phyloP scores from a whole-genome alignment of 1,140 invertebrate species.

The Bombus polaris region DNA sequence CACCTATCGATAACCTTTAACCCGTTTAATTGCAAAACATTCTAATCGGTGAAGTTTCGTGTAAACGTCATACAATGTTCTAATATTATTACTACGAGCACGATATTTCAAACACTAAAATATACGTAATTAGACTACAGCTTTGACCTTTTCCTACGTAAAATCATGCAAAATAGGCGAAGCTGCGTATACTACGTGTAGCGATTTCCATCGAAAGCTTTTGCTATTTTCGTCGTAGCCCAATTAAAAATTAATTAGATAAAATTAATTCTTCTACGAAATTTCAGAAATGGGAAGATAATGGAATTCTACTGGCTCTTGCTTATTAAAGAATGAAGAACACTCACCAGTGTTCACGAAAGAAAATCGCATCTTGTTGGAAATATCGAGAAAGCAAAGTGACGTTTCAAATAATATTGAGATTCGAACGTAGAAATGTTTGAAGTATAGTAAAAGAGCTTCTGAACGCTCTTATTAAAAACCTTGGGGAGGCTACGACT shows the following conservation, averaged over 20 bases:
- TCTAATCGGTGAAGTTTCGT: background rate
- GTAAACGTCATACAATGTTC: background rate
- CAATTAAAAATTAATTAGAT: no score
- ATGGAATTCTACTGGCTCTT: no score
- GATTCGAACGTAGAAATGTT: no score
- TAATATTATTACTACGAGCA: background rate
- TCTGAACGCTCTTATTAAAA: no score
- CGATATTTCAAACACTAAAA: background rate
- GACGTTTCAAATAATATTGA: no score
- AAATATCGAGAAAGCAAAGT: no score
- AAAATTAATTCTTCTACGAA: no score
- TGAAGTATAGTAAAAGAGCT: no score
- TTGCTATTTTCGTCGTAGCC: background rate
- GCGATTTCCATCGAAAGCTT: background rate
- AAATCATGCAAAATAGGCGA: background rate
- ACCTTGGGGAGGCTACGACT: no score
- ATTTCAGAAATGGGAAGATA: background rate
- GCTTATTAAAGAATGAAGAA: no score
- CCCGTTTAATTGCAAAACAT: background rate
- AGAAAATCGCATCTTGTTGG: no score
- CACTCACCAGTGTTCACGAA: no score
- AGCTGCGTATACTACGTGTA: background rate
- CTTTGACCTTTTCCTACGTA: background rate
- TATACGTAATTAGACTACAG: background rate
- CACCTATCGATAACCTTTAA: background rate